Percentiles rank a stretch among this genome's conserved stretches.
Evolutionary conservation across 2,797 vertebrate genomes (phyloP).

Genomic region (Spondyliosoma cantharus): DNA sequence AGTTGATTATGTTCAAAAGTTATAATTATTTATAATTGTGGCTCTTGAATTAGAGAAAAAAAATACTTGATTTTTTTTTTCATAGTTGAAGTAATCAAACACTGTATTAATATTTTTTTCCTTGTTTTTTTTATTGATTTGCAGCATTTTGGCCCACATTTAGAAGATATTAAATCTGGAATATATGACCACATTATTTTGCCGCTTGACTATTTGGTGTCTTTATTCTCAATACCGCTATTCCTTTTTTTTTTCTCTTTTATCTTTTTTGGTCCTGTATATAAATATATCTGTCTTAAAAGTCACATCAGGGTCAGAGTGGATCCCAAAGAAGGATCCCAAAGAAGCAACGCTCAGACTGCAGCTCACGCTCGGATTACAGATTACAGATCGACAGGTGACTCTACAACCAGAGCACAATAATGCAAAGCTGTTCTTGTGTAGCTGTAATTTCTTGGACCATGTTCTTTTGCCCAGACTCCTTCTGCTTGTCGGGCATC

Average conservation of each 20-base stretch:
- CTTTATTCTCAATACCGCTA: not conserved
- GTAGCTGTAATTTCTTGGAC: no score
- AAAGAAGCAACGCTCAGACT: no score
- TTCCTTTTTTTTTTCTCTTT: no score
- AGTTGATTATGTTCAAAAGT: not conserved
- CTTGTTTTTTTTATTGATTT: not conserved
- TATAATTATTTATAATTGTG: not conserved
- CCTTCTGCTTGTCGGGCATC: not conserved
- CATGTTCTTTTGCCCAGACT: not conserved
- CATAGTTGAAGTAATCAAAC: not conserved
- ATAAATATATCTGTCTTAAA: not conserved
- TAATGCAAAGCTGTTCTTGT: no score
- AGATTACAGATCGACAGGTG: no score
- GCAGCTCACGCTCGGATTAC: no score
- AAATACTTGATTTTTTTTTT: no score
- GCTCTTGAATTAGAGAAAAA: not conserved
- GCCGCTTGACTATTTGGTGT: not conserved
- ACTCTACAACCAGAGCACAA: no score
- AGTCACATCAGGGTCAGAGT: not conserved
- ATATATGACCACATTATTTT: not conserved
- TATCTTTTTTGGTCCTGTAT: not conserved
- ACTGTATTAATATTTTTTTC: not conserved
- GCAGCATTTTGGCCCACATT: not conserved
- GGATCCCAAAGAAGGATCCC: no score
- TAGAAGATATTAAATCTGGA: not conserved